Evolutionary conservation across 2,888 invertebrate genomes (phyloP), one percentile per base, ranked within the genome.

Genomic region (Meliscaeva auricollis): DNA sequence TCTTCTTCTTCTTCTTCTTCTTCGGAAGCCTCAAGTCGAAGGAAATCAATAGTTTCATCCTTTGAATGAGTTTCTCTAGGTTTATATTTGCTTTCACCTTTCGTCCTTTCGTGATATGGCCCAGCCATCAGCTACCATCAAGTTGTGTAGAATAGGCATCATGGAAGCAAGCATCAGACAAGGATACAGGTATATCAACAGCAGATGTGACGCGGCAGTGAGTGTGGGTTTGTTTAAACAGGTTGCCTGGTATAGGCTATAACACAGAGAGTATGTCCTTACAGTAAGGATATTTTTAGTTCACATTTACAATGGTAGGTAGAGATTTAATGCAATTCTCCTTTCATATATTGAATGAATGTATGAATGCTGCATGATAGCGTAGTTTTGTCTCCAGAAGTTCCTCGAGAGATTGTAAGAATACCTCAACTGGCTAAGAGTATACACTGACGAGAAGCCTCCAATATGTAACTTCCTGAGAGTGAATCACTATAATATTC

Each of bases 31-130:
- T 73, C 58, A 48, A 83, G 68, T 69, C 85, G 85, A 85, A 72
- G 54, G 41, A 68, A 81, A 81, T 85, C 85, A 76, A 85, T 85
- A 81, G 81, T 81, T 81, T 81, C 38, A 72, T 73, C 76, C 76
- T 73, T 58, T 48, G 48, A 62, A 85, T 54, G 68, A 81, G 75
- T 52, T 72, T 81, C 64, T 50, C 9, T 35, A 46, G 46, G 62
- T 46, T 30, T 30, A 11, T 74, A 58, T 82, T 70, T 79, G 70
- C 46, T 48, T 78, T 62, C 48, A 74, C 20, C 58, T 66, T 68
- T 35, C 32, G 46, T 64, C 44, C 64, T 35, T 50, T 41, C 22
- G 22, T n/a, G 6, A n/a, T 44, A 15, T 38, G 7, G 15, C 66
- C 22, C 58, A 35, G 30, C 32, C 48, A 64, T 35, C 50, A 50